These are phyloP conservation scores for Lepeophtheirus salmonis DNA, from an alignment of 1,140 invertebrate genomes.

Conservation along the genomic window DNA sequence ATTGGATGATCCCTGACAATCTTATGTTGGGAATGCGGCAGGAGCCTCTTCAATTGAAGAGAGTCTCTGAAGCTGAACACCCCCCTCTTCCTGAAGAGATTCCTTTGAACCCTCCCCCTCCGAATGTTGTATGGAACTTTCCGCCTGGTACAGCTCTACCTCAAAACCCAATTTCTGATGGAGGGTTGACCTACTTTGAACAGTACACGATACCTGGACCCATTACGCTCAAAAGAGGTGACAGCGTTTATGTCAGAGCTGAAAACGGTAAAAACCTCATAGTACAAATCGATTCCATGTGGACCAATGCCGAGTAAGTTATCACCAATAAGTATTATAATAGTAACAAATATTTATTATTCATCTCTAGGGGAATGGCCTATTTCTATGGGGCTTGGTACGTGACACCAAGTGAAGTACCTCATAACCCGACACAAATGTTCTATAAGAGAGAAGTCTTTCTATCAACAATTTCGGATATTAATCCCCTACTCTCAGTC, in stretches of 20 bases:
- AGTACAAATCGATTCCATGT: slow-evolving; percentile 82
- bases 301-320: slow-evolving; percentile 63
- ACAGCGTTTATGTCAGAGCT: slow-evolving; percentile 75
- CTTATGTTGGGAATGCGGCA: slow-evolving; percentile 45
- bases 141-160: slow-evolving; percentile 21
- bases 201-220: slow-evolving; percentile 62
- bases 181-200: slow-evolving; percentile 61
- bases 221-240: slow-evolving; percentile 66
- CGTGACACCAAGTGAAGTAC: slow-evolving; percentile 65
- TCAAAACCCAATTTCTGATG: slow-evolving; percentile 36
- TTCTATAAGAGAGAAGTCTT: slow-evolving; percentile 92
- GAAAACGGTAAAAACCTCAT: slow-evolving; percentile 67
- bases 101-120: slow-evolving; percentile 36
- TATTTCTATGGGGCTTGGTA: slow-evolving; percentile 87
- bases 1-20: slow-evolving; percentile 17
- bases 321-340: slow-evolving; percentile 13
- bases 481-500: slow-evolving; percentile 69
- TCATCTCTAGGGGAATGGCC: slow-evolving; percentile 48
- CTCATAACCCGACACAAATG: slow-evolving; percentile 35
- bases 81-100: slow-evolving; percentile 71
- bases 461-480: slow-evolving; percentile 71
- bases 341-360: slow-evolving; percentile 12
- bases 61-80: slow-evolving; percentile 70
- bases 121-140: slow-evolving; percentile 9
- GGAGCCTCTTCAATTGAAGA: slow-evolving; percentile 51